These are phyloP conservation scores for Chunga burmeisteri DNA, from an alignment of 2,113 vertebrate genomes.

Conservation along the genomic window DNA sequence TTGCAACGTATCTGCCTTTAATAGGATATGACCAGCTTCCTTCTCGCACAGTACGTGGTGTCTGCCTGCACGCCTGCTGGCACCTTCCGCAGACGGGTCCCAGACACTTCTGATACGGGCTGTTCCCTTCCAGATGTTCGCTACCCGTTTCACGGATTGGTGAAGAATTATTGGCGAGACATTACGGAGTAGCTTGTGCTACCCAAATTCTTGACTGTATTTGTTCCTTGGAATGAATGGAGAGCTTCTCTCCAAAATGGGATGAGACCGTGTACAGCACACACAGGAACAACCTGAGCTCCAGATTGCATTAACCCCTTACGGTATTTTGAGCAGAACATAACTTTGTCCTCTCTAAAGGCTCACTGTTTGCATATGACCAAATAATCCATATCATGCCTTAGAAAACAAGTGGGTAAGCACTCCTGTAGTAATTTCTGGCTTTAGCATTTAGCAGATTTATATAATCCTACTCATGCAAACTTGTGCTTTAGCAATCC, in stretches of 20 bases:
- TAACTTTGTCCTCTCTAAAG: not conserved
- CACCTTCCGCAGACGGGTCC: not conserved
- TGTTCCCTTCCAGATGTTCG: not conserved
- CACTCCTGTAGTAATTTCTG: not conserved
- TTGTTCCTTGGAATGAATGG: not conserved
- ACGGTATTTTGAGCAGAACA: not conserved
- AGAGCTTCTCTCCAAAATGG: not conserved
- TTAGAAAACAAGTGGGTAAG: not conserved
- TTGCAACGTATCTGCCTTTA: not conserved
- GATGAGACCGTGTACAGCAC: not conserved
- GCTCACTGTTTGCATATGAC: not conserved
- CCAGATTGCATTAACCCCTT: not conserved
- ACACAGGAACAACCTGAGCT: not conserved
- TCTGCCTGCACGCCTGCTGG: not conserved
- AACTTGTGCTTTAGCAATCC: not conserved
- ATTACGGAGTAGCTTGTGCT: not conserved
- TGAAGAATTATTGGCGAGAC: not conserved
- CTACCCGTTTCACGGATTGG: not conserved
- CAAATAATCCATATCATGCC: not conserved
- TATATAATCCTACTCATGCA: not conserved
- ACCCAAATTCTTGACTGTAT: not conserved
- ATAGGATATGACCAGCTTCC: slow-evolving; percentile 36
- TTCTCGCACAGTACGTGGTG: not conserved
- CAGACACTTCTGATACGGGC: not conserved
- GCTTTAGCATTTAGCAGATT: not conserved